Evolutionary conservation across 2,113 vertebrate species (phyloP).

Genomic region (Eulemur rufifrons): DNA sequence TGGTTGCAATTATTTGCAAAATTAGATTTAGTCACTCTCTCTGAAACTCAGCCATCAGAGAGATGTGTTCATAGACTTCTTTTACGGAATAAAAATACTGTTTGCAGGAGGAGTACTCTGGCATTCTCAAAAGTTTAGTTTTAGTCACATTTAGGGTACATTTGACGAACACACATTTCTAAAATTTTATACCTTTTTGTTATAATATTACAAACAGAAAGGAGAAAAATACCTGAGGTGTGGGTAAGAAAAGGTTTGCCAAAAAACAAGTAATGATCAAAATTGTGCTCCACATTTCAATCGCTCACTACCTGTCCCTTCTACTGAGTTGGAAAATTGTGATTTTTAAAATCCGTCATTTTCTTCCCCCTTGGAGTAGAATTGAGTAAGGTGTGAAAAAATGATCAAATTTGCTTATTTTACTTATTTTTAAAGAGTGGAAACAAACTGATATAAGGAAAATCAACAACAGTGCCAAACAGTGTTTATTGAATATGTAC

Average conservation of each 20-base stretch:
- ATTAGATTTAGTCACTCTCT: background rate
- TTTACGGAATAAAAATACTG: no score
- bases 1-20: background rate
- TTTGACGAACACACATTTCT: accelerated
- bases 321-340: background rate
- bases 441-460: background rate
- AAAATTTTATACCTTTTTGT: background rate
- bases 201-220: background rate
- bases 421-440: background rate
- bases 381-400: background rate
- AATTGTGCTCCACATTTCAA: accelerated
- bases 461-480: background rate
- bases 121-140: background rate
- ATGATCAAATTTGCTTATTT: background rate
- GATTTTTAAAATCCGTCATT: no score
- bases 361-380: background rate
- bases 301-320: background rate
- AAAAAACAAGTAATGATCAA: background rate
- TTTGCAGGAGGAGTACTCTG: accelerated
- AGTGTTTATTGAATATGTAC: background rate
- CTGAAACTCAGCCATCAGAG: background rate
- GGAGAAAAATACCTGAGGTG: background rate
- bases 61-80: no score
- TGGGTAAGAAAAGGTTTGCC: background rate
- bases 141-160: accelerated